phyloP scores from a whole-genome alignment of 2,113 vertebrate genomes.

The Zosterops hypoxanthus region DNA sequence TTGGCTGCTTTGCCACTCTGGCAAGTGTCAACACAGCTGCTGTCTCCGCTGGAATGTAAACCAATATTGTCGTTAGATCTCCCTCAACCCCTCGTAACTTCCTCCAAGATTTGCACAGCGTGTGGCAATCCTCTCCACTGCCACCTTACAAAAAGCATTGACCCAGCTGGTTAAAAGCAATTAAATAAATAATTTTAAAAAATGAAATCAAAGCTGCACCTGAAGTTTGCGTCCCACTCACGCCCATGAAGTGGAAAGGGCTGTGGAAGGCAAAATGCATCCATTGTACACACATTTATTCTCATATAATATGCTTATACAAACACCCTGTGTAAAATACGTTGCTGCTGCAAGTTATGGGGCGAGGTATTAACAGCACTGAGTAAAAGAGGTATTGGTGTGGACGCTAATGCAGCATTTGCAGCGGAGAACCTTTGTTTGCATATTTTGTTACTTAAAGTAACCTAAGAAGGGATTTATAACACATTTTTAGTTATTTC shows the following conservation, averaged over 20 bases:
- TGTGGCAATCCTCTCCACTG: neutral
- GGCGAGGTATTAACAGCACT: neutral
- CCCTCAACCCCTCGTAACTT: constrained; percentile 71
- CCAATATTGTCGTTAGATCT: constrained; percentile 76
- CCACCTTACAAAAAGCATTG: neutral
- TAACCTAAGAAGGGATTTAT: constrained; percentile 11
- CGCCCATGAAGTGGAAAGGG: rapidly evolving
- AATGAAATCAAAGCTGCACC: neutral
- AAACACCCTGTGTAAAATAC: neutral
- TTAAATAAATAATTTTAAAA: neutral
- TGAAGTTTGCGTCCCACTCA: neutral
- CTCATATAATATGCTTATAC: neutral
- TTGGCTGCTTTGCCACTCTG: constrained; percentile 40
- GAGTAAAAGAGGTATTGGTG: neutral
- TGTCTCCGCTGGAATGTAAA: constrained; percentile 79
- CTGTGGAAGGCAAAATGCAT: neutral
- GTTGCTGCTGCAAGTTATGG: neutral
- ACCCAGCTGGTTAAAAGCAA: neutral
- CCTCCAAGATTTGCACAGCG: constrained; percentile 59
- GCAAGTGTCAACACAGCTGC: constrained; percentile 79
- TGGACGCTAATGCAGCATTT: neutral
- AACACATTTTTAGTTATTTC: neutral
- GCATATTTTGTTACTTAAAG: neutral
- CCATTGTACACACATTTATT: neutral
- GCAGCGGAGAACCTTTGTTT: neutral